phyloP scores from a whole-genome alignment of 1,140 invertebrate species.

The Drosophila quadrilineata region DNA sequence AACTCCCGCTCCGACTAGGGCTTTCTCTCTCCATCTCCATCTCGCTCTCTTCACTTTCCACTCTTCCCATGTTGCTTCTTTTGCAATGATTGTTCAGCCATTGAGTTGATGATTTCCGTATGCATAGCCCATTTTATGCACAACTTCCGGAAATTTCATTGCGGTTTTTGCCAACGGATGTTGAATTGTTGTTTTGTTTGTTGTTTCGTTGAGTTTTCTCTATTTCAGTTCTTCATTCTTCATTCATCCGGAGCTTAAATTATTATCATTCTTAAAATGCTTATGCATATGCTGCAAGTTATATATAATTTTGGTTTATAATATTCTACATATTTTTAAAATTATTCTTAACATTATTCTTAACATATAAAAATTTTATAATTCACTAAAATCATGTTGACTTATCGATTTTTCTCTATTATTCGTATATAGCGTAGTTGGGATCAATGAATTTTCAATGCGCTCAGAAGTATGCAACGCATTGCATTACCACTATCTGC shows the following conservation, averaged over 20 bases:
- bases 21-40: neutral
- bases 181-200: conserved; percentile 28
- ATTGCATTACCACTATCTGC: neutral
- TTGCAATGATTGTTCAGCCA: conserved; percentile 67
- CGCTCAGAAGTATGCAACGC: conserved; percentile 53
- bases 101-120: conserved; percentile 81
- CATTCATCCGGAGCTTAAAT: too few species aligned
- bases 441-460: too few species aligned
- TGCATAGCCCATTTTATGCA: conserved; percentile 80
- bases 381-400: too few species aligned
- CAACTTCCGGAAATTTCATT: conserved; percentile 80
- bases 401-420: too few species aligned
- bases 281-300: too few species aligned
- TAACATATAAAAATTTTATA: too few species aligned
- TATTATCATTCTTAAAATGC: too few species aligned
- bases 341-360: too few species aligned
- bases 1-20: neutral
- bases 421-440: too few species aligned
- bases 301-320: too few species aligned
- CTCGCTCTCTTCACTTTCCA: neutral
- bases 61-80: neutral
- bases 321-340: too few species aligned
- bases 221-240: too few species aligned
- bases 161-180: conserved; percentile 75
- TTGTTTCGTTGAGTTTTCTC: conserved; percentile 18